These are phyloP conservation scores for Echeneis naucrates DNA, from an alignment of 2,797 vertebrate species.

Conservation along the genomic window DNA sequence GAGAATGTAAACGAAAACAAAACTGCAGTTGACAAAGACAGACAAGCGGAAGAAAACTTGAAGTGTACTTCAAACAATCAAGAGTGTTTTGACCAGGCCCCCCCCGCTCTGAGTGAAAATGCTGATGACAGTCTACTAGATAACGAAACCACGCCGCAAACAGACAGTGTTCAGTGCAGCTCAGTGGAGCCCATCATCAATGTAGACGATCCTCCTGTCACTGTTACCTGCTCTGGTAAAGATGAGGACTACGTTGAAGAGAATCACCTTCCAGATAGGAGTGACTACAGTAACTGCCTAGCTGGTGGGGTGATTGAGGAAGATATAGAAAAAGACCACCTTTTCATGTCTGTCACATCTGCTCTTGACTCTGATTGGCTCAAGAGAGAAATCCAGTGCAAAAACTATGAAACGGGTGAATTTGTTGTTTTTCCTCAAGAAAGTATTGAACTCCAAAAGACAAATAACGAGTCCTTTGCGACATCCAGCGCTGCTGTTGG, in stretches of 20 bases:
- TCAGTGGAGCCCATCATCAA: not conserved
- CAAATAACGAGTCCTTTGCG: not conserved
- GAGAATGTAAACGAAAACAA: not conserved
- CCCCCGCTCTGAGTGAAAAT: not conserved
- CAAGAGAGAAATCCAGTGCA: not conserved
- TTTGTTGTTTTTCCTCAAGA: not conserved
- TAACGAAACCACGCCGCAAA: not conserved
- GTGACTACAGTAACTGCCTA: not conserved
- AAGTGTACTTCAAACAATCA: not conserved
- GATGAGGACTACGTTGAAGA: constrained; percentile 23
- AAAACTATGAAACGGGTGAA: not conserved
- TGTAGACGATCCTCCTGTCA: not conserved
- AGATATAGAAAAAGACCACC: not conserved
- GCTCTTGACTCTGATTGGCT: not conserved
- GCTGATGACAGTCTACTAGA: not conserved
- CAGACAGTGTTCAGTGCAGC: not conserved
- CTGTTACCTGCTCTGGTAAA: constrained; percentile 6
- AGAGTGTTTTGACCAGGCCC: not conserved
- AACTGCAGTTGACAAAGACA: not conserved
- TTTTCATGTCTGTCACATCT: no score
- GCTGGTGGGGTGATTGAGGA: not conserved
- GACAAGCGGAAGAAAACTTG: constrained; percentile 26
- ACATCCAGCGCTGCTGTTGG: not conserved
- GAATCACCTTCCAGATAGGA: not conserved
- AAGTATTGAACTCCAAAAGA: not conserved